Percentiles rank a stretch among this genome's conserved stretches.
phyloP scores from a whole-genome alignment of 2,113 vertebrate genomes.

The Terrapene triunguis region DNA sequence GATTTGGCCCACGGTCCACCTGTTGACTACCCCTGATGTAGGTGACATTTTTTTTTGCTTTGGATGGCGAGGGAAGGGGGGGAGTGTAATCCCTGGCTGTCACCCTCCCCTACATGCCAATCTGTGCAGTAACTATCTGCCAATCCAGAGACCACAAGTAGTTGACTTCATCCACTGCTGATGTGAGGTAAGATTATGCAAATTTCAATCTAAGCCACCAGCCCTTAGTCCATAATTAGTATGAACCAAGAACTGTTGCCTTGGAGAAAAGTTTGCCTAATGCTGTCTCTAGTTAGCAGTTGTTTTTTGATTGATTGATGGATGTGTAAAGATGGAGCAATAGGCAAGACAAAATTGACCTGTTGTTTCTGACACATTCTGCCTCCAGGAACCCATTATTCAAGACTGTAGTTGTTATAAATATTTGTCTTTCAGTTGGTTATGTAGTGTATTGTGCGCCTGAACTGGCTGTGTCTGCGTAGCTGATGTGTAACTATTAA shows the following conservation, averaged over 20 bases:
- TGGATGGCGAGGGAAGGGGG: not conserved
- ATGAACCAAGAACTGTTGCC: not conserved
- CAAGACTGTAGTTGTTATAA: not conserved
- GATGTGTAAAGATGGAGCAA: constrained; percentile 8
- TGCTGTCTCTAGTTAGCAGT: not conserved
- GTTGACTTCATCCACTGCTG: not conserved
- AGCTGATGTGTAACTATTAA: not conserved
- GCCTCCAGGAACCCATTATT: constrained; percentile 1
- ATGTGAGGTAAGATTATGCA: not conserved
- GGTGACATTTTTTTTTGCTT: too few species aligned
- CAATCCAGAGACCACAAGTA: not conserved
- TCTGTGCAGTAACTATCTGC: not conserved
- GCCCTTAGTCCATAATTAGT: not conserved
- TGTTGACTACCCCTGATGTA: not conserved
- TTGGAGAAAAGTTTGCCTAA: not conserved
- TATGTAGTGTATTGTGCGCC: not conserved
- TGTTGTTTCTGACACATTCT: not conserved
- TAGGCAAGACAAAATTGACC: not conserved
- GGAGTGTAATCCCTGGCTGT: not conserved
- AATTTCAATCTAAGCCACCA: not conserved
- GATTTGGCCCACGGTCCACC: not conserved
- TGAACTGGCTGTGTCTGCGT: not conserved
- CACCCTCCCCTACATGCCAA: not conserved
- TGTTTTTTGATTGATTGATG: not conserved
- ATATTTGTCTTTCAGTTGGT: not conserved